Evolutionary conservation across 1,140 invertebrate genomes (phyloP), one percentile per base, ranked within the genome.

Genomic region (Pseudobourletiella spinata): DNA sequence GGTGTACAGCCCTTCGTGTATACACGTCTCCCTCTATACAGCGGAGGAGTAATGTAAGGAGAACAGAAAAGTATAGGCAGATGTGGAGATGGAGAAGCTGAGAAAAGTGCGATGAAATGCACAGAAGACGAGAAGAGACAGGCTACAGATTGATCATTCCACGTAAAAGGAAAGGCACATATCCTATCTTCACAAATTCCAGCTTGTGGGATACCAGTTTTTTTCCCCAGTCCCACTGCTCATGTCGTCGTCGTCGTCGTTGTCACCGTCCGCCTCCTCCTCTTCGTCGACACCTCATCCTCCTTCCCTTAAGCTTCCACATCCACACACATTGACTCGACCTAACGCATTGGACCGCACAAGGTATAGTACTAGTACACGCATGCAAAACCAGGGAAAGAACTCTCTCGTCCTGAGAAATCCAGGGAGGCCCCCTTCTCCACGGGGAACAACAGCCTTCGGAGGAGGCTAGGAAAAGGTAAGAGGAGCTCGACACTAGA

Each of bases 101-200:
- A n/a, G 44, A 22, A 43, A 3, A 14, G 18, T n/a, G 24, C 32
- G 56, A 58, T 43, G 56, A 58, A 46, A 58, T 44, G 35, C 39
- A 58, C 3, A 28, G 35, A 50, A 32, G 57, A 59, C 24, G 57
- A 48, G 22, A 25, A n/a, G 20, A 29, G 57, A 59, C 57, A 59
- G 57, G 3, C 51, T 46, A 59, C 57, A 59, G 57, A 59, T 59
- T 59, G 57, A 59, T 59, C 57, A 59, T 59, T 39, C 57, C 57
- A 30, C 22, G 4, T 20, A 57, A 32, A 39, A 57, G 26, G n/a
- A 35, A 39, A 24, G 54, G 32, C 6, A 56, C n/a, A 11, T 6
- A 56, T 35, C 54, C 54, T 28, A 57, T 48, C 20, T 50, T 55
- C 32, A 35, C 52, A 35, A 55, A 32, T 32, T 55, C 29, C 14